phyloP scores from a whole-genome alignment of 2,797 vertebrate species.

The Megaceryle alcyon region DNA sequence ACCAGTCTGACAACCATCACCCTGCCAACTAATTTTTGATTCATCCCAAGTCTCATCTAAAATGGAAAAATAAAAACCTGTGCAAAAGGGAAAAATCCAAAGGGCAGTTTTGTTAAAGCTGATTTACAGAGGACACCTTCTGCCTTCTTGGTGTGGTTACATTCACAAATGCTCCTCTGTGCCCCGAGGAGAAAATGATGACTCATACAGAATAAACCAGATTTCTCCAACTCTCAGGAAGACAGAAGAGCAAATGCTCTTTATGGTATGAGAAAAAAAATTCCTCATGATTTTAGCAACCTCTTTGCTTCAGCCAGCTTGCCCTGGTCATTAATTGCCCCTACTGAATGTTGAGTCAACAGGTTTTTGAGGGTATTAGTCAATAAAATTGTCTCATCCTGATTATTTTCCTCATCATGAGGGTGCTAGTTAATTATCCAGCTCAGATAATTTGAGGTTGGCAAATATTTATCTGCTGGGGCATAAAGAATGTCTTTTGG shows the following conservation, averaged over 20 bases:
- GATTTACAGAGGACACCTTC: neutral
- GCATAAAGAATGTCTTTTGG: neutral
- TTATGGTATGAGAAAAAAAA: neutral
- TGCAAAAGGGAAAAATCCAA: neutral
- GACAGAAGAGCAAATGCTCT: neutral
- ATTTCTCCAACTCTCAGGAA: neutral
- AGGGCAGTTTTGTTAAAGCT: neutral
- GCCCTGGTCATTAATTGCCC: neutral
- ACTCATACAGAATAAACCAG: neutral
- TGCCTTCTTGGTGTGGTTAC: neutral
- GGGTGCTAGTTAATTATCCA: neutral
- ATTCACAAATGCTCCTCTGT: neutral
- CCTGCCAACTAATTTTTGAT: neutral
- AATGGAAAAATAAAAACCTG: neutral
- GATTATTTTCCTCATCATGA: neutral
- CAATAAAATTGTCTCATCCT: neutral
- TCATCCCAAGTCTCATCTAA: neutral
- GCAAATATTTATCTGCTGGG: neutral
- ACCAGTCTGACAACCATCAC: neutral
- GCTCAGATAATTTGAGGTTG: neutral
- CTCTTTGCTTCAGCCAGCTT: neutral
- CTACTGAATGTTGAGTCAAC: neutral
- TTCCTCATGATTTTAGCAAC: neutral
- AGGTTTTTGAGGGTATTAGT: accelerated
- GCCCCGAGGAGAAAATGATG: neutral